Conservation (phyloP, 2,113 vertebrate species). For the Burhinus oedicnemus region DNA sequence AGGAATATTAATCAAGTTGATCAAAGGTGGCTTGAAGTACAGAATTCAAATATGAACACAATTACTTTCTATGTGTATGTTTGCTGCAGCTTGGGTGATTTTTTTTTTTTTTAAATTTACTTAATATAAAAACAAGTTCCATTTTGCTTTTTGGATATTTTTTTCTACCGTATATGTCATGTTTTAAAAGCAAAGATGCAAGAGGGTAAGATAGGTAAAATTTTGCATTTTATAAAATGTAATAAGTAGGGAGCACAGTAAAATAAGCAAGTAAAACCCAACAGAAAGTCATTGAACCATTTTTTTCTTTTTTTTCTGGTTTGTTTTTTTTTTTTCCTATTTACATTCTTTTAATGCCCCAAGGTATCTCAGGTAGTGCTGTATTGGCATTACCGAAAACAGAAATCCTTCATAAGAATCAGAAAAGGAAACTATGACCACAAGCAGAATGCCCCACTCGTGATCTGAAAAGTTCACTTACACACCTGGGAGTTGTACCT, state of each 20-base stretch:
- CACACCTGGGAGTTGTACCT: neutral
- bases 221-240: neutral
- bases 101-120: neutral
- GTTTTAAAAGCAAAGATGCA: neutral
- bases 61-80: neutral
- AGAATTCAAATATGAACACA: neutral
- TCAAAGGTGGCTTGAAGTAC: conserved; percentile 50
- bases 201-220: neutral
- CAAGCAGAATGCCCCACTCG: neutral
- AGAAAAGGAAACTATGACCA: neutral
- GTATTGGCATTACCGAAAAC: neutral
- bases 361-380: neutral
- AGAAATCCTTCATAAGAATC: neutral
- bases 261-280: neutral
- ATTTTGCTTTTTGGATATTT: neutral
- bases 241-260: neutral
- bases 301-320: neutral
- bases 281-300: neutral
- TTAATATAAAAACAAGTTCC: neutral
- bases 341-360: neutral
- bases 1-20: conserved; percentile 47
- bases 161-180: neutral
- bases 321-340: neutral
- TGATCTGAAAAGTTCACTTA: neutral
- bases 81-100: neutral